These are phyloP conservation scores for Agrochola macilenta DNA, from an alignment of 2,888 invertebrate species.

Conservation along the genomic window DNA sequence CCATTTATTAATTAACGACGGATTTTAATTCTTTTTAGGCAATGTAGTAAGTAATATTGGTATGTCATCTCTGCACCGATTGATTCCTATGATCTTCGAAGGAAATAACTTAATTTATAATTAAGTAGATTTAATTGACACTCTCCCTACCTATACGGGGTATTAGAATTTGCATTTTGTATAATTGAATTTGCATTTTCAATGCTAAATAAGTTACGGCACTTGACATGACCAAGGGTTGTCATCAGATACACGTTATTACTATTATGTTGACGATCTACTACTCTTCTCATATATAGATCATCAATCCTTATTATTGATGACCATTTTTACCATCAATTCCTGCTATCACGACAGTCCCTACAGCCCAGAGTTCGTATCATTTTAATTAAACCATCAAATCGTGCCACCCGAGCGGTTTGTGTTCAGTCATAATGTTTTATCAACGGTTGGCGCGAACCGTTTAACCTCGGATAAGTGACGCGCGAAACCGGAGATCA, in stretches of 20 bases:
- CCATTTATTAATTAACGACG: not conserved
- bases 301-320: not conserved
- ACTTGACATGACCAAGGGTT: not conserved
- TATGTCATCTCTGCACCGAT: not conserved
- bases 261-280: not conserved
- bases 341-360: conserved; percentile 4
- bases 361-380: conserved; percentile 5
- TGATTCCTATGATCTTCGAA: not conserved
- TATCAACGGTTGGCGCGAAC: conserved; percentile 49
- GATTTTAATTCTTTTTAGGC: not conserved
- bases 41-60: not conserved
- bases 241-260: too few species aligned
- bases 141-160: not conserved
- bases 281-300: not conserved
- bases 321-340: conserved; percentile 5
- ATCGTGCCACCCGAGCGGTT: conserved; percentile 20
- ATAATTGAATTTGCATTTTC: not conserved
- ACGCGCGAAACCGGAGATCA: conserved; percentile 55
- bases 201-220: not conserved
- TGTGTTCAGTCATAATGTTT: conserved; percentile 43
- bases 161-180: not conserved
- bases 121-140: not conserved
- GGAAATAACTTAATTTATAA: not conserved
- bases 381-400: conserved; percentile 39
- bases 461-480: conserved; percentile 62